These are phyloP conservation scores for Drosophila cardini DNA, from an alignment of 1,140 invertebrate species.

Conservation along the genomic window DNA sequence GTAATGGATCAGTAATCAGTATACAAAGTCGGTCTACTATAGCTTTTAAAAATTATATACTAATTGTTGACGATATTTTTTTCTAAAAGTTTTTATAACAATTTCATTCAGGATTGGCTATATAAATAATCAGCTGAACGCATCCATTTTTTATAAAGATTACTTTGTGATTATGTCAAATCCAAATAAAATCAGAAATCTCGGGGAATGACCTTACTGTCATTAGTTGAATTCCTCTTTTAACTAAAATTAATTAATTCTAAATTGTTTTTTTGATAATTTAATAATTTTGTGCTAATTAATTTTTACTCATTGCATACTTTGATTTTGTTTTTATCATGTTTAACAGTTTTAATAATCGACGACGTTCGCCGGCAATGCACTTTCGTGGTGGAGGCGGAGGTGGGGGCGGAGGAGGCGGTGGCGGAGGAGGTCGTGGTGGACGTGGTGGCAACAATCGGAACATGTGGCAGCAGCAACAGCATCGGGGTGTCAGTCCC, in stretches of 20 bases:
- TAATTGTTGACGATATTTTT: no score
- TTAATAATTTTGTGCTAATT: background rate
- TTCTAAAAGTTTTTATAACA: no score
- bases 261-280: background rate
- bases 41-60: no score
- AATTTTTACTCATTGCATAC: background rate
- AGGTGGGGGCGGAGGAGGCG: constrained; percentile 54
- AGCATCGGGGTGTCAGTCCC: constrained; percentile 44
- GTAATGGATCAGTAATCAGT: no score
- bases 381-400: constrained; percentile 68
- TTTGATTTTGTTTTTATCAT: constrained; percentile 13
- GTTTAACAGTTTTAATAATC: constrained; percentile 70
- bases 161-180: no score
- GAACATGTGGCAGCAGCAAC: constrained; percentile 51
- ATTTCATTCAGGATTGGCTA: no score
- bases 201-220: background rate
- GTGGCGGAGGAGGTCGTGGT: constrained; percentile 52
- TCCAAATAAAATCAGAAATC: no score
- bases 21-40: no score
- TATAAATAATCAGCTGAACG: no score
- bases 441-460: constrained; percentile 72
- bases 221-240: background rate
- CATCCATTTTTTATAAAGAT: no score
- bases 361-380: constrained; percentile 73
- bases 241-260: background rate